Evolutionary conservation across 2,113 vertebrate genomes (phyloP).

Genomic region (Calonectris borealis): DNA sequence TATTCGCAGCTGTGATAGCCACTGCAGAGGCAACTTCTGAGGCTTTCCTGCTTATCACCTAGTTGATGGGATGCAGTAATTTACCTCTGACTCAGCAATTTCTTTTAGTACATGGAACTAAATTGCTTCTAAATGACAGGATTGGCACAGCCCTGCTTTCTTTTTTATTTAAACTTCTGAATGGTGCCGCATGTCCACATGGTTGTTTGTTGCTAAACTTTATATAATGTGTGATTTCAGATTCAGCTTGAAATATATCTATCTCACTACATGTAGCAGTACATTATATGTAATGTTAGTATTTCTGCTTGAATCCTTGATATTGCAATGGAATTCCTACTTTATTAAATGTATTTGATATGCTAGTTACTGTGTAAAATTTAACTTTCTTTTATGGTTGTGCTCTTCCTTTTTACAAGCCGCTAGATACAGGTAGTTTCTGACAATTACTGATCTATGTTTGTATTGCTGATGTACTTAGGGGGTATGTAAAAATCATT

Average conservation of each 20-base stretch:
- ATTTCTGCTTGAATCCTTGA: conserved; percentile 83
- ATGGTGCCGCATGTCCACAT: conserved; percentile 84
- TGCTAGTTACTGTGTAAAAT: conserved; percentile 84
- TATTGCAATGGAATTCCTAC: conserved; percentile 83
- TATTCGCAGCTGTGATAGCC: not conserved
- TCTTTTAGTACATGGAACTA: conserved; percentile 58
- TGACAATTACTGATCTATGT: conserved; percentile 84
- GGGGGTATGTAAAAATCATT: conserved; percentile 88
- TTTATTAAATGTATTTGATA: conserved; percentile 87
- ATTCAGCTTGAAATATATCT: conserved; percentile 83
- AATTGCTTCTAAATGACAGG: conserved; percentile 77
- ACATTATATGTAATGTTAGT: conserved; percentile 87
- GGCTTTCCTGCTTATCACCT: conserved; percentile 55
- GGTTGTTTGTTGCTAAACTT: conserved; percentile 83
- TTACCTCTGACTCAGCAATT: conserved; percentile 63
- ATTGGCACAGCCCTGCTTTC: conserved; percentile 78
- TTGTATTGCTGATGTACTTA: conserved; percentile 86
- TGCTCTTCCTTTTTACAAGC: conserved; percentile 80
- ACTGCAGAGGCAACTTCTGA: conserved; percentile 24
- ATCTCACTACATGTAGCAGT: conserved; percentile 87
- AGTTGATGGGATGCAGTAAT: conserved; percentile 47
- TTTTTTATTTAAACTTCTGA: conserved; percentile 76
- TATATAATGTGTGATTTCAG: conserved; percentile 82
- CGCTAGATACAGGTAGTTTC: conserved; percentile 83
- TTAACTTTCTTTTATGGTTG: conserved; percentile 79